Percentiles rank a stretch among this genome's conserved stretches.
phyloP scores from a whole-genome alignment of 1,140 invertebrate species.

The Bombus waltoni region DNA sequence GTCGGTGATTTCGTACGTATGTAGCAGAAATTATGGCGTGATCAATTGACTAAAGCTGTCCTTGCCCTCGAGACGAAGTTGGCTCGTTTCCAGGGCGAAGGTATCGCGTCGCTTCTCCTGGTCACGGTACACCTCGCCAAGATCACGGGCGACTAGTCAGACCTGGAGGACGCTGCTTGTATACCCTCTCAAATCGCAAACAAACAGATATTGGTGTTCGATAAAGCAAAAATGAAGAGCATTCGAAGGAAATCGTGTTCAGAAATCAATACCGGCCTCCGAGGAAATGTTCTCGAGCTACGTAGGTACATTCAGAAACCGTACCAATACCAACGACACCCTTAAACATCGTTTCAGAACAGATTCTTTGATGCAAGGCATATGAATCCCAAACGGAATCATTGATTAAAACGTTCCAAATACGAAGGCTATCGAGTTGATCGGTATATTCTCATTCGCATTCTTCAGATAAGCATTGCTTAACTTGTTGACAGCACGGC shows the following conservation, averaged over 20 bases:
- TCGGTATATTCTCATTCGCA: neutral
- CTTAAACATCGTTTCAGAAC: neutral
- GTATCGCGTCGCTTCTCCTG: conserved; percentile 22
- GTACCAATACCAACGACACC: neutral
- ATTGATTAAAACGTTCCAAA: neutral
- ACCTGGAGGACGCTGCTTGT: conserved; percentile 13
- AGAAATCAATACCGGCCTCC: conserved; percentile 17
- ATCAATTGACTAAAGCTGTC: conserved; percentile 48
- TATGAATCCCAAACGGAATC: neutral
- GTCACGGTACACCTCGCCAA: conserved; percentile 49
- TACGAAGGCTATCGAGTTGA: neutral
- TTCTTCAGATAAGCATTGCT: neutral
- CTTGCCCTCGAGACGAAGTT: conserved; percentile 64
- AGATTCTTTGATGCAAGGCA: neutral
- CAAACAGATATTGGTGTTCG: conserved; percentile 34
- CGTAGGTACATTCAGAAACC: neutral
- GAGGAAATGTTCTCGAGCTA: neutral
- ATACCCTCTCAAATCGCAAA: neutral
- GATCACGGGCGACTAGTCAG: conserved; percentile 54
- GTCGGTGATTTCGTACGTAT: neutral
- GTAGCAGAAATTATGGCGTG: conserved; percentile 11
- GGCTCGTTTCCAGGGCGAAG: conserved; percentile 64
- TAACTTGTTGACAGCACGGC: neutral
- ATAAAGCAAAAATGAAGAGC: conserved; percentile 18
- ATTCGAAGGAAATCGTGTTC: neutral